Evolutionary conservation across 2,113 vertebrate species (phyloP).

Genomic region (Tiliqua scincoides): DNA sequence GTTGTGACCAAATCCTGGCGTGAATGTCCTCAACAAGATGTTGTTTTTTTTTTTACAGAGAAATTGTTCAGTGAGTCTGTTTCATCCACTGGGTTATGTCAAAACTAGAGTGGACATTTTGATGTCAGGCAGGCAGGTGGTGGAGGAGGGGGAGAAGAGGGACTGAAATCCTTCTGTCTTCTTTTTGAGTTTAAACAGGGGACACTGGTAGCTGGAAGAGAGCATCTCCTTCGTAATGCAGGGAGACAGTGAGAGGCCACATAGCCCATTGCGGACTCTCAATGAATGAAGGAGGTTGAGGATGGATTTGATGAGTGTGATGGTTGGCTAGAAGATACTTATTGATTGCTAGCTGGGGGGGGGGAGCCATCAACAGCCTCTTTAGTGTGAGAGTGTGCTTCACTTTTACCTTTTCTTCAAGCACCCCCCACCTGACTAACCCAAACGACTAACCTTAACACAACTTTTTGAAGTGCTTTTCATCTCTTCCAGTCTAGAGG

Average conservation of each 20-base stretch:
- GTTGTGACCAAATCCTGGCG: background rate
- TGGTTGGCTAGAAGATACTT: background rate
- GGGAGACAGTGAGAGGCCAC: background rate
- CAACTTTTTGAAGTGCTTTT: slow-evolving; percentile 14
- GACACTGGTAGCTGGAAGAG: background rate
- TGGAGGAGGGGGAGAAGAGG: background rate
- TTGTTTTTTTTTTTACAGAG: background rate
- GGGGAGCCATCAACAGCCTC: slow-evolving; percentile 21
- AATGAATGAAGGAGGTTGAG: background rate
- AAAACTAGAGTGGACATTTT: background rate
- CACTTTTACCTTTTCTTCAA: slow-evolving; percentile 11
- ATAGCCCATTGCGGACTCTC: background rate
- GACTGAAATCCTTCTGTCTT: background rate
- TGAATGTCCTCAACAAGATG: background rate
- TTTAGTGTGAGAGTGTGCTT: slow-evolving; percentile 14
- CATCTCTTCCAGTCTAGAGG: accelerated
- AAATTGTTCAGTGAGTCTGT: background rate
- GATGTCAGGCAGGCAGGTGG: background rate
- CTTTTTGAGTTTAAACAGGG: background rate
- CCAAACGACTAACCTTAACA: background rate
- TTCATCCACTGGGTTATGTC: background rate
- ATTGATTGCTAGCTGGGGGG: background rate
- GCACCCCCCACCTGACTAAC: background rate
- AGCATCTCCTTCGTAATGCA: background rate
- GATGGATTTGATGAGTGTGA: background rate